A percentile compares a stretch with the other conserved stretches of the same genome.
phyloP scores from a whole-genome alignment of 2,888 invertebrate genomes.

The Acanthosepion pharaonis region DNA sequence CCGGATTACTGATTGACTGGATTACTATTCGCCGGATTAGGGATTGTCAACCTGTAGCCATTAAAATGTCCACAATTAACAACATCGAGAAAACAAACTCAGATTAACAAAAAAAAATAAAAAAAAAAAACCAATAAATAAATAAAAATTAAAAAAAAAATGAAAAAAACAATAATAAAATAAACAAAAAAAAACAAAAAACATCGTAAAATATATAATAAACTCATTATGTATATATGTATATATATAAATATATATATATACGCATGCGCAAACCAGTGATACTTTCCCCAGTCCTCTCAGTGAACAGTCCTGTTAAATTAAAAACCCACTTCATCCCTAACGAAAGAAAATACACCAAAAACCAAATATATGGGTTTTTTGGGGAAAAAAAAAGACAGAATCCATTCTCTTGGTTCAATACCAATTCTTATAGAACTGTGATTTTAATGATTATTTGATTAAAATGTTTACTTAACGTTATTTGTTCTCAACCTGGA shows the following conservation, averaged over 20 bases:
- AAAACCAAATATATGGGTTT: not conserved
- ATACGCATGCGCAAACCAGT: not conserved
- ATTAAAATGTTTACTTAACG: not conserved
- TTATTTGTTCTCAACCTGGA: not conserved
- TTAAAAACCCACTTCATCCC: not conserved
- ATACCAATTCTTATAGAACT: not conserved
- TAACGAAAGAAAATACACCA: not conserved
- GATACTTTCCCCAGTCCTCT: not conserved
- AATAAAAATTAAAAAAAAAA: too few species aligned
- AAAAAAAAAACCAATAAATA: too few species aligned
- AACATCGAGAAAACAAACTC: too few species aligned
- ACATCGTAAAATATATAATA: too few species aligned
- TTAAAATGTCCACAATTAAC: too few species aligned
- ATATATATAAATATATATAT: not conserved
- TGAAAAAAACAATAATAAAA: too few species aligned
- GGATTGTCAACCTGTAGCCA: too few species aligned
- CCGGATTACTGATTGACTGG: too few species aligned
- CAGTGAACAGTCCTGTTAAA: not conserved
- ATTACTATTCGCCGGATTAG: too few species aligned
- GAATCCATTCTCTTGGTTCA: not conserved
- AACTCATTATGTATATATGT: too few species aligned
- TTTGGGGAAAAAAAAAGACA: not conserved
- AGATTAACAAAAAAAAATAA: too few species aligned
- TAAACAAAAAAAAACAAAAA: too few species aligned
- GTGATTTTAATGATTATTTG: not conserved